Conservation (phyloP, 23 tunicate genomes). For the Oikopleura albicans region DNA sequence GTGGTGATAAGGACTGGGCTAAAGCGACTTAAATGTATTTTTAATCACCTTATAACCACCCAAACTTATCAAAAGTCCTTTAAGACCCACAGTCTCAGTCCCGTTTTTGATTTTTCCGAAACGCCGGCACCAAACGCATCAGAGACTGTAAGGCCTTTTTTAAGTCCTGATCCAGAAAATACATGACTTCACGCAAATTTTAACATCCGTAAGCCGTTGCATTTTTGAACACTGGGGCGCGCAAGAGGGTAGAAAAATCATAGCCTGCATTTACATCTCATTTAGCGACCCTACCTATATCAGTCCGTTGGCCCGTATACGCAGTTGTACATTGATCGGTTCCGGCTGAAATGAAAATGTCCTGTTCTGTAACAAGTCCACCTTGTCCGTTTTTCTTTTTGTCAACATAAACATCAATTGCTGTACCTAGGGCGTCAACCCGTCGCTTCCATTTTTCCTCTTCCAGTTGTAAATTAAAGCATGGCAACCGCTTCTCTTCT, state of each 20-base stretch:
- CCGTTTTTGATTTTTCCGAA: too few relatives aligned
- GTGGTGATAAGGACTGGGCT: too few relatives aligned
- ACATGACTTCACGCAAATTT: too few relatives aligned
- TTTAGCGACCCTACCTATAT: not conserved
- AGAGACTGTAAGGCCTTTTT: too few relatives aligned
- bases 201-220: too few relatives aligned
- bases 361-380: not conserved
- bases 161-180: too few relatives aligned
- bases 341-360: not conserved
- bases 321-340: not conserved
- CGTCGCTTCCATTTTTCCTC: not conserved
- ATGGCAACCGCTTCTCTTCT: too few relatives aligned
- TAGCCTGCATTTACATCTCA: not conserved
- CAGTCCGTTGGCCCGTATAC: not conserved
- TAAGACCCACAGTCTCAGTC: too few relatives aligned
- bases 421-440: not conserved
- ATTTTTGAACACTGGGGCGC: too few relatives aligned
- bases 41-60: not conserved
- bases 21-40: too few relatives aligned
- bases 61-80: not conserved
- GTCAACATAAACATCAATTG: not conserved
- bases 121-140: too few relatives aligned
- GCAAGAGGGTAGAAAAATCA: too few relatives aligned
- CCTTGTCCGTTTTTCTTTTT: not conserved
- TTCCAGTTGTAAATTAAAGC: not conserved